Evolutionary conservation across 1,140 invertebrate genomes (phyloP).

Genomic region (Lepidurus couesii): DNA sequence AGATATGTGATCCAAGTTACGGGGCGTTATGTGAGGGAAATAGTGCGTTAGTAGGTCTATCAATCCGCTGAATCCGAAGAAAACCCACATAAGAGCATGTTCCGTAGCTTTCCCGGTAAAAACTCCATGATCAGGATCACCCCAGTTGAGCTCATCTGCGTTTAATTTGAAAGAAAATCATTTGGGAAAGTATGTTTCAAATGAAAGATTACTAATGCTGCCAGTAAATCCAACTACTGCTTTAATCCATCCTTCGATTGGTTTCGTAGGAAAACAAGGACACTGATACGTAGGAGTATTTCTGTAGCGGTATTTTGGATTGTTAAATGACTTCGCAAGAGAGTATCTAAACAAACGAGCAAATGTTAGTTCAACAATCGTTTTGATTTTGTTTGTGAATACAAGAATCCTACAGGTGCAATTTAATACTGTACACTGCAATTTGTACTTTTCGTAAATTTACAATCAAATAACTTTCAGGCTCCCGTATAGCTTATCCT

Average conservation of each 20-base stretch:
- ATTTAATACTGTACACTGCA: too few species aligned
- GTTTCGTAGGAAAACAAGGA: background rate
- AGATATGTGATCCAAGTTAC: background rate
- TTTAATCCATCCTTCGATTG: background rate
- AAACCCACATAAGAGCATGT: background rate
- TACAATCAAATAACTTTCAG: too few species aligned
- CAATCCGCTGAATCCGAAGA: background rate
- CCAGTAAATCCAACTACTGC: background rate
- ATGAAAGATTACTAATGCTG: background rate
- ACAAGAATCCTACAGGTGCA: too few species aligned
- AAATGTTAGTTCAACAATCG: background rate
- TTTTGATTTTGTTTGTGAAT: background rate
- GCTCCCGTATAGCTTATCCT: too few species aligned
- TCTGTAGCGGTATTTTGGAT: background rate
- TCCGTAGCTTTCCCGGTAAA: background rate
- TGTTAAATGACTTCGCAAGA: background rate
- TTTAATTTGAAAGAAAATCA: background rate
- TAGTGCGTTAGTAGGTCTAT: background rate
- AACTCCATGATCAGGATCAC: background rate
- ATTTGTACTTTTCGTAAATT: too few species aligned
- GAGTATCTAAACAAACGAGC: background rate
- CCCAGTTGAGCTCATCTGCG: background rate
- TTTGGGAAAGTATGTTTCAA: too few species aligned
- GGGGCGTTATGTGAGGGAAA: background rate
- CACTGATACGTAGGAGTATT: background rate